Percentiles rank a stretch among this genome's conserved stretches.
Evolutionary conservation across 2,888 invertebrate species (phyloP).

Genomic region (Tetranychus piercei): DNA sequence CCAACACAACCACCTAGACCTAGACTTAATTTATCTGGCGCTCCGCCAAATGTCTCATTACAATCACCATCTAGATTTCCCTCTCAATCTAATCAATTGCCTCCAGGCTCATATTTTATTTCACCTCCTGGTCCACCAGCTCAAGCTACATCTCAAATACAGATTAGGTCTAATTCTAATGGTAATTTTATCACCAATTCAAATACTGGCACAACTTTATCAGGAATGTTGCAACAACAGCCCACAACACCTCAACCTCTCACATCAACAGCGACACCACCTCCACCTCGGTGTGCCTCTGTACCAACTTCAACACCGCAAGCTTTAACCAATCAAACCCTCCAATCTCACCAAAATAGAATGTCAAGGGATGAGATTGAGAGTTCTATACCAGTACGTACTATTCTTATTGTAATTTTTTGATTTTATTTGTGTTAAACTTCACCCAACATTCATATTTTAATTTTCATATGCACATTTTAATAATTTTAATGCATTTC

Average conservation of each 20-base stretch:
- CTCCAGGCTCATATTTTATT: slow-evolving; percentile 15
- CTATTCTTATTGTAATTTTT: not conserved
- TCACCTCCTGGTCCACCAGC: slow-evolving; percentile 24
- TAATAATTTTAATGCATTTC: not conserved
- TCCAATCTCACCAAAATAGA: slow-evolving; percentile 13
- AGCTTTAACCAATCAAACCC: slow-evolving; percentile 23
- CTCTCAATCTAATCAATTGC: slow-evolving; percentile 9
- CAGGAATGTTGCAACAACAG: slow-evolving; percentile 20
- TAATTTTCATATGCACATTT: not conserved
- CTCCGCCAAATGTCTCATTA: not conserved
- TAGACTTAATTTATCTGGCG: not conserved
- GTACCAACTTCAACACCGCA: slow-evolving; percentile 18
- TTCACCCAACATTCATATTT: not conserved
- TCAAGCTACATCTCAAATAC: slow-evolving; percentile 23
- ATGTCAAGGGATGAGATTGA: not conserved
- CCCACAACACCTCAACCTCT: slow-evolving; percentile 23
- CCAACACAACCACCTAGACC: not conserved
- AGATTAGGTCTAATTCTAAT: slow-evolving; percentile 22
- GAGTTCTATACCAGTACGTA: slow-evolving; percentile 17
- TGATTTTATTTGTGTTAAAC: not conserved
- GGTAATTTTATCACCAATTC: slow-evolving; percentile 24
- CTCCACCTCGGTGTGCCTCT: slow-evolving; percentile 38
- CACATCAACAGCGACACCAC: slow-evolving; percentile 34
- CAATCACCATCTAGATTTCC: slow-evolving; percentile 1
- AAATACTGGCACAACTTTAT: slow-evolving; percentile 23